These are phyloP conservation scores for Andrena chrysosceles DNA, from an alignment of 2,888 invertebrate genomes.

Conservation along the genomic window DNA sequence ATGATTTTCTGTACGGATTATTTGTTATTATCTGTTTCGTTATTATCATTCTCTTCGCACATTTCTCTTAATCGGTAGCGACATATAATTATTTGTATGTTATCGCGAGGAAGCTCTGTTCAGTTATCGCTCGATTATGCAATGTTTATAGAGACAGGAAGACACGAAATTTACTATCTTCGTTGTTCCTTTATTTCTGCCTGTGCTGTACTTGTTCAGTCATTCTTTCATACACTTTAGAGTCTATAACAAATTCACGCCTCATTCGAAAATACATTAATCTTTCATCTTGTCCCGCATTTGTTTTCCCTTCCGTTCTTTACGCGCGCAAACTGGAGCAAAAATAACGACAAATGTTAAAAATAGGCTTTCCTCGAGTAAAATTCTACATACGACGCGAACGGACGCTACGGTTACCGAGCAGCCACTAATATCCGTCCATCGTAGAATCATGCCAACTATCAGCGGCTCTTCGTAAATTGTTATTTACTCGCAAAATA, in stretches of 20 bases:
- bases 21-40: too few relatives aligned
- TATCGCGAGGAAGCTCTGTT: background rate
- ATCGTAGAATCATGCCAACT: conserved; percentile 24
- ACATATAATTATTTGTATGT: background rate
- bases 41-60: background rate
- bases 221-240: background rate
- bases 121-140: background rate
- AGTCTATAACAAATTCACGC: background rate
- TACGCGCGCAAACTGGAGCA: background rate
- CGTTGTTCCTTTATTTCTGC: background rate
- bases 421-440: conserved; percentile 16
- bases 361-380: conserved; percentile 17
- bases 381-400: conserved; percentile 16
- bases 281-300: background rate
- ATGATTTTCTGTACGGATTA: background rate
- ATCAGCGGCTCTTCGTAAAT: conserved; percentile 12
- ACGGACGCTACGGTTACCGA: conserved; percentile 9
- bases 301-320: background rate
- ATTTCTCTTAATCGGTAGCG: background rate
- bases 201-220: background rate
- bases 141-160: background rate
- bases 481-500: conserved; percentile 12
- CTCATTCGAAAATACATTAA: background rate
- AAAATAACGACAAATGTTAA: conserved; percentile 30
- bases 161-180: background rate